These are phyloP conservation scores for Lacerta agilis DNA, from an alignment of 2,797 vertebrate genomes.

Conservation along the genomic window DNA sequence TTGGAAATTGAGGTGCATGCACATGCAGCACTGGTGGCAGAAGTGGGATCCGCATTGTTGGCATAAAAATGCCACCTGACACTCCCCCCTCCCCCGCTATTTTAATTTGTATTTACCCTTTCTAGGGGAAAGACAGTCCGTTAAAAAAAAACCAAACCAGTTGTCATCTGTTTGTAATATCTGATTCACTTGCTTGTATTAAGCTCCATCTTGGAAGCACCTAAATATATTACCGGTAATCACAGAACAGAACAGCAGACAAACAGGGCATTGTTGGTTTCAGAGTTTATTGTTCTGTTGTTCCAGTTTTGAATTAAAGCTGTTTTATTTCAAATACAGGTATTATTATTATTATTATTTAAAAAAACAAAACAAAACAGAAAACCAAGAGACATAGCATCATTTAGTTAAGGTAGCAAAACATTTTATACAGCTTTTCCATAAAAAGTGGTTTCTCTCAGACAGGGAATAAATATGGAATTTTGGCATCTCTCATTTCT, in stretches of 20 bases:
- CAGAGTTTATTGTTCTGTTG: neutral
- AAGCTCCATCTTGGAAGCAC: neutral
- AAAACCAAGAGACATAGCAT: neutral
- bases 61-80: too few relatives aligned
- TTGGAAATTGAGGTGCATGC: too few relatives aligned
- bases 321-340: neutral
- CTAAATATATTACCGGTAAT: neutral
- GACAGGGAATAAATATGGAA: neutral
- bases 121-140: too few relatives aligned
- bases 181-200: too few relatives aligned
- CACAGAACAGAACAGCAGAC: neutral
- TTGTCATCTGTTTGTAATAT: too few relatives aligned
- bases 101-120: too few relatives aligned
- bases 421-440: neutral
- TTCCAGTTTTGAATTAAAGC: constrained; percentile 21
- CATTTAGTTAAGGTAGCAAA: neutral
- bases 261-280: neutral
- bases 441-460: neutral
- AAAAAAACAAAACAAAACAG: neutral
- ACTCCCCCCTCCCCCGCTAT: too few relatives aligned
- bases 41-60: too few relatives aligned
- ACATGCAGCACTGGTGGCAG: too few relatives aligned
- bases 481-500: neutral
- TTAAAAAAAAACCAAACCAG: too few relatives aligned
- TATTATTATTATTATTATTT: neutral